Evolutionary conservation across 2,888 invertebrate species (phyloP), one percentile per base, ranked within the genome.

Genomic region (Meteorus colon): DNA sequence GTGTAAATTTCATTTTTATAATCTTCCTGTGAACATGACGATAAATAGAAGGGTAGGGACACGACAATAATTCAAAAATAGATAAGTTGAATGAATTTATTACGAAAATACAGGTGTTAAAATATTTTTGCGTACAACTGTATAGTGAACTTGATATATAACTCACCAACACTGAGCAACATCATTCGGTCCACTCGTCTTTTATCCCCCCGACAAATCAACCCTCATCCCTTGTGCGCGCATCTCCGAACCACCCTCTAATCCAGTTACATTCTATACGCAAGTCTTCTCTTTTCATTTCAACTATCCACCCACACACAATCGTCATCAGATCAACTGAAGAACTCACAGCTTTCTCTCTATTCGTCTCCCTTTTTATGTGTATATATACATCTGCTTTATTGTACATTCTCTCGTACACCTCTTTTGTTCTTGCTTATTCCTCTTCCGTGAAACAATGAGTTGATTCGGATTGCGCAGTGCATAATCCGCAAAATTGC

Each of bases 161-260:
- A 62, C 31, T 62, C 29, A 55, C 65, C 80, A 78, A 78, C 79
- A 83, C 78, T 81, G 73, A 77, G 78, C 81, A 83, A 82, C 81
- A 86, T 86, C 85, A 86, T 84, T 86, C 84, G 85, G 83, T 87
- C 87, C 86, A 86, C 86, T 87, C 87, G 86, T 83, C 82, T 70
- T 59, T 63, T 51, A 79, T 82, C 83, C 84, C 84, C 83, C 80
- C 80, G 68, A 79, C 79, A 77, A 82, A 80, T 77, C 81, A 81
- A 78, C 81, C 82, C 83, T 80, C 78, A 79, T 80, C 71, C 77
- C 77, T 59, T 78, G 78, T 51, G 60, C 66, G 69, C 75, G 77
- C 76, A 80, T 75, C 81, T 78, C 74, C 76, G 79, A 65, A 78
- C 79, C 82, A 81, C 77, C 81, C 84, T 85, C 73, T 86, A 86